Base-by-base conservation (phyloP, 2,797 vertebrate genomes). In the Sitta carolinensis region DNA sequence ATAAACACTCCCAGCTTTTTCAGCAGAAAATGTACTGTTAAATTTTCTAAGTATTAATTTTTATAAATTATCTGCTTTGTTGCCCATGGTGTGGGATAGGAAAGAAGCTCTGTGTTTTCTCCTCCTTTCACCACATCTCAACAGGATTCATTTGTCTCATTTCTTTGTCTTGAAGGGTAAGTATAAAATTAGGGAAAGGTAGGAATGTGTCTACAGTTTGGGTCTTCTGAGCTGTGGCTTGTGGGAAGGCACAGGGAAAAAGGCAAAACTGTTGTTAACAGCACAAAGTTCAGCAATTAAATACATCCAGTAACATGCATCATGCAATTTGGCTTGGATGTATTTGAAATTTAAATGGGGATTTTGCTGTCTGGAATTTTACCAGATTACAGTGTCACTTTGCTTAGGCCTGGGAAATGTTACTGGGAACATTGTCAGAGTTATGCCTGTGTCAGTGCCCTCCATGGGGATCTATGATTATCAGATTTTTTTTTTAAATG, bases 311-410 rank as follows among this genome's bases (percentile, higher is more conserved):
- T 45, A 63, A 32, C 13, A 11, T 7, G 2, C 26, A 19, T 82
- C 0, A 0, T 43, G 43, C 29, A n/a, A 2, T 83, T 75, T 48
- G 57, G 5, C 42, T 38, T 67, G 36, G 10, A 30, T 5, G 0
- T 52, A 17, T 12, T 54, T 75, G 87, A 52, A 61, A 57, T 77
- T 80, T 59, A 58, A 73, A 8, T 26, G 18, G 61, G 34, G 42
- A 26, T 43, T 69, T 87, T 5, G 5, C 26, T 34, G 5, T 55
- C 61, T 52, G 43, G n/a, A 15, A 6, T 70, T 73, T 77, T 74
- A 16, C 36, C 13, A 1, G 23, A 9, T 90, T 48, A 11, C 30
- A 34, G 20, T 4, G 32, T 77, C 26, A 11, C 52, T 86, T 66
- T 67, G 20, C 66, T 81, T 17, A 16, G 30, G 30, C 38, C 22